Evolutionary conservation across 2,113 vertebrate species (phyloP).

Genomic region (Hemibagrus wyckioides): DNA sequence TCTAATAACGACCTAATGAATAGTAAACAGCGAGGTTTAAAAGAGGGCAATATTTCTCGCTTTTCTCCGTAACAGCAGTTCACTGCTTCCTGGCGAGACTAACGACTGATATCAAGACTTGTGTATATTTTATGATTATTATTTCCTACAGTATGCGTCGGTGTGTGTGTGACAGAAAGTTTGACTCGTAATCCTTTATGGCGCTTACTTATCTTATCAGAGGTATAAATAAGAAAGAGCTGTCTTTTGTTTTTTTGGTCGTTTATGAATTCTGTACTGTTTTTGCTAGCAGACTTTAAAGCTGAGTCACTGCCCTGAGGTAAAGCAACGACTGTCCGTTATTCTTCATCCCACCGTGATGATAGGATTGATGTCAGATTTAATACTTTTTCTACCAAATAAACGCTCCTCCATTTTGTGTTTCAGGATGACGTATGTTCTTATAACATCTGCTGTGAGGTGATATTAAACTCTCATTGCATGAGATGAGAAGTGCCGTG

Average conservation of each 20-base stretch:
- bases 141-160: conserved; percentile 60
- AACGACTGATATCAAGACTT: conserved; percentile 54
- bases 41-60: conserved; percentile 70
- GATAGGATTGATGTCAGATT: neutral
- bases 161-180: conserved; percentile 15
- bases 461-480: no score
- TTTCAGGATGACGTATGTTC: neutral
- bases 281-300: neutral
- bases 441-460: neutral
- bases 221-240: neutral
- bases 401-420: neutral
- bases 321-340: neutral
- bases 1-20: conserved; percentile 79
- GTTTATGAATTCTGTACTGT: neutral
- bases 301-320: neutral
- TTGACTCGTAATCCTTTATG: conserved; percentile 7
- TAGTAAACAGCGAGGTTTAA: conserved; percentile 79
- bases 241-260: neutral
- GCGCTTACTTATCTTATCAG: conserved; percentile 5
- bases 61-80: conserved; percentile 67
- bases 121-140: conserved; percentile 64
- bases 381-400: neutral
- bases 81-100: conserved; percentile 66
- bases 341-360: neutral
- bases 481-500: neutral